Evolutionary conservation across 2,888 invertebrate species (phyloP), one percentile per base, ranked within the genome.

Genomic region (Noctua pronuba): DNA sequence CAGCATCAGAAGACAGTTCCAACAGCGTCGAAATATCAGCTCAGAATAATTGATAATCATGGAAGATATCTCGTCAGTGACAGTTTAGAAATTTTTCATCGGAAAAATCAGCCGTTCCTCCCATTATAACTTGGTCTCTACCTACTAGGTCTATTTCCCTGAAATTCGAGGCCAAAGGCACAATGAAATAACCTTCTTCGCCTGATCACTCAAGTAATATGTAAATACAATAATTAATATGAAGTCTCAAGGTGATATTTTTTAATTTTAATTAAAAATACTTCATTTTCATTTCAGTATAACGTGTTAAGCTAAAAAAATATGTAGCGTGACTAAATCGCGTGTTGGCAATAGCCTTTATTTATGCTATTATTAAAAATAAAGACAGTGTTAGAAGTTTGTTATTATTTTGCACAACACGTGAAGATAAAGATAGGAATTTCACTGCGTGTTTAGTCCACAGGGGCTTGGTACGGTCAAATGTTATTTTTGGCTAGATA

Each of bases 281-380:
- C 49, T 60, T 55, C 11, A 38, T 58, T 73, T 41, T 31, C n/a
- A 24, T 78, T 81, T 41, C 24, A 21, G 8, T 67, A 24, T 58
- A 52, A 24, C 24, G 2, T 80, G 62, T 58, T n/a, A 41, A 49
- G 60, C 64, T 65, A 49, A 11, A 77, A 83, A 68, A 66, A 68
- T 74, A 64, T 73, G 49, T 76, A 28, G 82, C 87, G 83, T 86
- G 87, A 87, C 80, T 76, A 24, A 1, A 67, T 86, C 64, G 86
- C 86, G 87, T 86, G 87, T 46, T 69, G 6, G 1, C 62, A 68
- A 46, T 46, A 67, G 18, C 64, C 21, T 28, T 83, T 75, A 65
- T 71, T 49, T 65, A 62, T 64, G 21, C 24, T 41, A 24, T 67
- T 73, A 73, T 66, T 76, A 55, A 83, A 78, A 82, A 2, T 75